Evolutionary conservation across 1,140 invertebrate species (phyloP).

Genomic region (Drosophila pallidifrons): DNA sequence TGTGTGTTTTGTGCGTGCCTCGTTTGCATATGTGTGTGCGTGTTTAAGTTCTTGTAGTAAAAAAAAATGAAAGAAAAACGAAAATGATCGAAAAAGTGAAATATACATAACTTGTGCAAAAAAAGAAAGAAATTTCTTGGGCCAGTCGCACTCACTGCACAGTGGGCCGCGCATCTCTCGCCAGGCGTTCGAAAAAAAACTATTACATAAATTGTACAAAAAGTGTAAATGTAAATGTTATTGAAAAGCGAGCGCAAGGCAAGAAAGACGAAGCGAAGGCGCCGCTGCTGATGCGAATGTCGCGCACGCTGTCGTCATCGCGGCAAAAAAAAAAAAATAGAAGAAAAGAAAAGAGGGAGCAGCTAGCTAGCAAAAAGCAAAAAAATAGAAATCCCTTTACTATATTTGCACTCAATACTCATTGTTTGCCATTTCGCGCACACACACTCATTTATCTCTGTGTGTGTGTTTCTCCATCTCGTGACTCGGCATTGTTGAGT

Average conservation of each 20-base stretch:
- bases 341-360: constrained; percentile 54
- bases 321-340: constrained; percentile 55
- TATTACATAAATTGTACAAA: constrained; percentile 82
- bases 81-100: constrained; percentile 65
- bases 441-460: constrained; percentile 23
- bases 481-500: constrained; percentile 61
- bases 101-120: constrained; percentile 56
- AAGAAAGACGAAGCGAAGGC: constrained; percentile 50
- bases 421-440: constrained; percentile 50
- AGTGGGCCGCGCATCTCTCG: constrained; percentile 19
- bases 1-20: constrained; percentile 65
- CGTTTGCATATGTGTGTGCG: constrained; percentile 63
- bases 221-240: constrained; percentile 64
- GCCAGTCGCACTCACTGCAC: constrained; percentile 23
- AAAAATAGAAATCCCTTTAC: constrained; percentile 64
- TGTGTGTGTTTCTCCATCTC: constrained; percentile 51
- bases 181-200: constrained; percentile 71
- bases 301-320: constrained; percentile 78
- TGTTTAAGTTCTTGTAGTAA: constrained; percentile 66
- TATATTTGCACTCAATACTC: constrained; percentile 57
- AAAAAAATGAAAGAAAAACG: constrained; percentile 54
- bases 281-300: constrained; percentile 49
- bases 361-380: constrained; percentile 30
- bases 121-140: not conserved
- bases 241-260: constrained; percentile 58